Conservation (phyloP, 1,140 invertebrate species). For the Gonatopus flavifemur region DNA sequence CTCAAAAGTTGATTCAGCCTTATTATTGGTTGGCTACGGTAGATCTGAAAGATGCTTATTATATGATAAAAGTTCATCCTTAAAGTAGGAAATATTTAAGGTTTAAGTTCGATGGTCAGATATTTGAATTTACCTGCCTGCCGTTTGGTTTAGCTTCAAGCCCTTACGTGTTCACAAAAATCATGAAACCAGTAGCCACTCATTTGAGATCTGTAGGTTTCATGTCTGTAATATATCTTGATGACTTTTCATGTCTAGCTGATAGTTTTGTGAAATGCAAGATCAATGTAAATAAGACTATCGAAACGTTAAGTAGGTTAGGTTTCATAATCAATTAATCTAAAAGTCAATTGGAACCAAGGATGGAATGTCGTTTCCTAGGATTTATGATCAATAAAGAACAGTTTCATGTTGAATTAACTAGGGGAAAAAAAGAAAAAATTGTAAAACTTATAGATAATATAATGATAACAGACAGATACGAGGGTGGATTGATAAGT, state of each 20-base stretch:
- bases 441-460: not conserved
- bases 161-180: constrained; percentile 34
- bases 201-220: constrained; percentile 4
- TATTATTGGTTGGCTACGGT: no score
- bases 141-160: constrained; percentile 1
- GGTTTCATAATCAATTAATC: constrained; percentile 12
- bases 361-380: constrained; percentile 4
- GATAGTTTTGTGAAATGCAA: not conserved
- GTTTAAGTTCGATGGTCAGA: constrained; percentile 18
- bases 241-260: constrained; percentile 8
- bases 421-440: not conserved
- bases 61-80: no score
- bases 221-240: constrained; percentile 10
- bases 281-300: no score
- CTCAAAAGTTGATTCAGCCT: no score
- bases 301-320: not conserved
- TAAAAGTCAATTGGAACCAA: constrained; percentile 4
- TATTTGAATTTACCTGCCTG: no score
- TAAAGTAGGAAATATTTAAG: constrained; percentile 24
- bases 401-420: not conserved
- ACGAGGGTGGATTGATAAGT: no score
- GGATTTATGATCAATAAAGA: constrained; percentile 10
- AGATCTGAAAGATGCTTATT: no score
- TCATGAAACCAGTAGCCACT: constrained; percentile 8
- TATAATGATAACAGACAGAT: not conserved